Evolutionary conservation across 2,797 vertebrate genomes (phyloP), one percentile per base, ranked within the genome.

Genomic region (Thaleichthys pacificus): DNA sequence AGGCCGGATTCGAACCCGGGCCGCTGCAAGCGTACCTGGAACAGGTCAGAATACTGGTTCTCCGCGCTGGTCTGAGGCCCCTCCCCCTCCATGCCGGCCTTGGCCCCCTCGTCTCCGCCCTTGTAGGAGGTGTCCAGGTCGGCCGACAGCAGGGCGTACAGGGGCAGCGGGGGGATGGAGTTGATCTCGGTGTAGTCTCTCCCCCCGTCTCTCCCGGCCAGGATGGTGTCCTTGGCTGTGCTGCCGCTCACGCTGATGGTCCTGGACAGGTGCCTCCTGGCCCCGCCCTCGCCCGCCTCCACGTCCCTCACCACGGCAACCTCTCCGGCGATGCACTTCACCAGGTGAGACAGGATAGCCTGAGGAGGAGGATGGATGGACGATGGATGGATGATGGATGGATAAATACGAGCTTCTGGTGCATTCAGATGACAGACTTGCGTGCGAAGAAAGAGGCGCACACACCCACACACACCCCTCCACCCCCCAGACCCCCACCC

Each of bases 161-260:
- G 92, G 0, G 98, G 98, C 67, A 99, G 80, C 0, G 98, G 98
- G 14, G 98, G 98, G 78, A 99, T 98, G n/a, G 98, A 99, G 84
- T 99, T 97, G 82, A 99, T 99, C 83, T 99, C 97, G 0, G 98
- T 99, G 82, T 99, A 99, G 88, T 99, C 98, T 12, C 97, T 91
- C 17, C 95, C 96, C 0, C 97, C 96, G 2, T 99, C 97, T 26
- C 97, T 96, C 19, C 97, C 97, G 0, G 96, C 93, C 68, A 96
- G 95, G 22, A 98, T 96, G 62, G 95, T 97, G 78, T 99, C 98
- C 81, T 99, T 99, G 35, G 97, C 97, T 9, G 98, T 99, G 84
- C 97, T 99, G 77, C 98, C 98, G 0, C 97, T 99, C 72, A 99
- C 97, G 0, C 98, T 99, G 85, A 99, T 99, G 78, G 98, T 99